Conservation (phyloP, 2,113 vertebrate genomes). For the Dicerorhinus sumatrensis region DNA sequence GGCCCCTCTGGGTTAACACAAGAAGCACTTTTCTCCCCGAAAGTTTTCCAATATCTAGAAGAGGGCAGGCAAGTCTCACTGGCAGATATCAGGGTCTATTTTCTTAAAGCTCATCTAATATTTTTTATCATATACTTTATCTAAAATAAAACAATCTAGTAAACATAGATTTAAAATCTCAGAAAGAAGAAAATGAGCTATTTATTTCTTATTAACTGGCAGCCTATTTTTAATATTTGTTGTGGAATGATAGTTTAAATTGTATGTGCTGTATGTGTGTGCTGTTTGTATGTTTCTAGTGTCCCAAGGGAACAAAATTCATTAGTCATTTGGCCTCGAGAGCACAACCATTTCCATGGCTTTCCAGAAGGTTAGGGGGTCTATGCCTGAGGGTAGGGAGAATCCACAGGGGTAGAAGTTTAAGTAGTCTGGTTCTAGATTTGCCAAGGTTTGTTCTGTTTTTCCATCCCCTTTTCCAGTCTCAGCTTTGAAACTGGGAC, state of each 20-base stretch:
- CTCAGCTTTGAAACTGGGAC: neutral
- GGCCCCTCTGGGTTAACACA: neutral
- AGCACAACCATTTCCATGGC: accelerated
- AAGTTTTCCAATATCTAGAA: neutral
- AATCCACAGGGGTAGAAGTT: neutral
- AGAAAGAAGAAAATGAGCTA: neutral
- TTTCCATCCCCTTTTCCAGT: neutral
- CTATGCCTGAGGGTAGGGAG: accelerated
- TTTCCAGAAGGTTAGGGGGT: neutral
- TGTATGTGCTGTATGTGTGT: accelerated
- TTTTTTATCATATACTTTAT: neutral
- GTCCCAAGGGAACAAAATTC: neutral
- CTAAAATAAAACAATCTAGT: neutral
- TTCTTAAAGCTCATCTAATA: neutral
- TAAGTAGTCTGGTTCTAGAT: neutral
- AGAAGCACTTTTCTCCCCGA: neutral
- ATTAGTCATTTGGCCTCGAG: too few relatives aligned
- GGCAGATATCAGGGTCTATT: neutral
- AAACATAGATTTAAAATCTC: neutral
- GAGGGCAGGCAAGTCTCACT: neutral
- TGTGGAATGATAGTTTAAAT: neutral
- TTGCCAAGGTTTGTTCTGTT: too few relatives aligned
- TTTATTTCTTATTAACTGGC: neutral
- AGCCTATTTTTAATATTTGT: neutral
- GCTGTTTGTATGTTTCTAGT: neutral